Evolutionary conservation across 1,140 invertebrate genomes (phyloP).

Genomic region (Diplogasteroides magnus): DNA sequence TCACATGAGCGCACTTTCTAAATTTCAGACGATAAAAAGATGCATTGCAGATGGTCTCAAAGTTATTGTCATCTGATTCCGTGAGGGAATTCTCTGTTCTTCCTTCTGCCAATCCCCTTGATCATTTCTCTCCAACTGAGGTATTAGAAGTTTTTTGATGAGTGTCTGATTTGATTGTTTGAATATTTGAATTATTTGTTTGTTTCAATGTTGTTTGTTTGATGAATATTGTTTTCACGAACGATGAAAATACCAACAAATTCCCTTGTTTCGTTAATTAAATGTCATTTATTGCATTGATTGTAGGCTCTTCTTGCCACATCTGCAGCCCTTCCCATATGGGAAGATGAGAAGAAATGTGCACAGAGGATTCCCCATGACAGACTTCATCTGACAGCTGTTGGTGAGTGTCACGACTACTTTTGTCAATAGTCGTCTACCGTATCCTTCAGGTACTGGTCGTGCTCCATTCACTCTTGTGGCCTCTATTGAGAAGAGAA

Average conservation of each 20-base stretch:
- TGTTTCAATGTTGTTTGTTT: too few relatives aligned
- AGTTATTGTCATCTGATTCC: conserved; percentile 40
- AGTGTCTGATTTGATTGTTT: too few relatives aligned
- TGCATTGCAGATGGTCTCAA: conserved; percentile 39
- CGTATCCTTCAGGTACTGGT: conserved; percentile 16
- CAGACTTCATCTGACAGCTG: conserved; percentile 15
- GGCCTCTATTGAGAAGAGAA: conserved; percentile 41
- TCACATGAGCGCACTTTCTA: conserved; percentile 2
- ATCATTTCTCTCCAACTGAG: conserved; percentile 51
- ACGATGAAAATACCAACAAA: too few relatives aligned
- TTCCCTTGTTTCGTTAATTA: too few relatives aligned
- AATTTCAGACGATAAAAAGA: conserved; percentile 13
- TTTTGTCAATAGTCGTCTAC: conserved; percentile 33
- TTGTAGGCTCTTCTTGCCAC: conserved; percentile 39
- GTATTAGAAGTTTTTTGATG: too few relatives aligned
- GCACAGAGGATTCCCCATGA: conserved; percentile 17
- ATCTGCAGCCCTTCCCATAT: conserved; percentile 25
- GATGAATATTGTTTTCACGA: too few relatives aligned
- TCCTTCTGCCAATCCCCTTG: conserved; percentile 48
- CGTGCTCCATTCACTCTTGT: conserved; percentile 45
- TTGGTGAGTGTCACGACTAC: conserved; percentile 20
- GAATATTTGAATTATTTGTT: too few relatives aligned
- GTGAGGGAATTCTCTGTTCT: conserved; percentile 51
- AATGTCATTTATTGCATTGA: too few relatives aligned
- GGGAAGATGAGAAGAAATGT: conserved; percentile 3